Conservation (phyloP, 2,888 invertebrate species). For the Peribatodes rhomboidaria region DNA sequence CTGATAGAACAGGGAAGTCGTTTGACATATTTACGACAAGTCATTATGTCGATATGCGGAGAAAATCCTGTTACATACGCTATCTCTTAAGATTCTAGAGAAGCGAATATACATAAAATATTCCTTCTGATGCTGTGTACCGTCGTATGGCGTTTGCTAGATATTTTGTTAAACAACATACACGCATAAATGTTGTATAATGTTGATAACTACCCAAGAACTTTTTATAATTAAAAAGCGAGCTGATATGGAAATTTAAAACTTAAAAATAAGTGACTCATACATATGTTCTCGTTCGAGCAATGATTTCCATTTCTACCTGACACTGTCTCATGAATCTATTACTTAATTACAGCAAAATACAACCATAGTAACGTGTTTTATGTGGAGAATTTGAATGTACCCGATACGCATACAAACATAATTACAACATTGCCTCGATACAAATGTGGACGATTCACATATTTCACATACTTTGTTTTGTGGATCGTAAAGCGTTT, state of each 20-base stretch:
- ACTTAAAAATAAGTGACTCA: too few relatives aligned
- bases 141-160: constrained; percentile 6
- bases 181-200: not conserved
- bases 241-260: too few relatives aligned
- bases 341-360: too few relatives aligned
- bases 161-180: not conserved
- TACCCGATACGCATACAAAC: too few relatives aligned
- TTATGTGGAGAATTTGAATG: too few relatives aligned
- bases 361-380: too few relatives aligned
- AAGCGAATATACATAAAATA: constrained; percentile 28
- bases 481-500: constrained; percentile 10
- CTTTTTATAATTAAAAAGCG: too few relatives aligned
- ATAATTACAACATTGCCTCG: not conserved
- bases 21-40: constrained; percentile 53
- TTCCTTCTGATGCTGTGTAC: constrained; percentile 17
- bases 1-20: constrained; percentile 47
- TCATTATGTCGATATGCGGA: constrained; percentile 52
- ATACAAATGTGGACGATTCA: not conserved
- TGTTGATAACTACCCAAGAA: too few relatives aligned
- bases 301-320: too few relatives aligned
- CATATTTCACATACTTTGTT: not conserved
- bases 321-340: too few relatives aligned
- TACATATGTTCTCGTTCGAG: too few relatives aligned
- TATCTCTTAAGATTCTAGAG: constrained; percentile 39
- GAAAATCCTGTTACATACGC: constrained; percentile 51